A percentile compares a stretch with the other conserved stretches of the same genome.
Evolutionary conservation across 1,140 invertebrate genomes (phyloP).

Genomic region (Drosophila auraria): DNA sequence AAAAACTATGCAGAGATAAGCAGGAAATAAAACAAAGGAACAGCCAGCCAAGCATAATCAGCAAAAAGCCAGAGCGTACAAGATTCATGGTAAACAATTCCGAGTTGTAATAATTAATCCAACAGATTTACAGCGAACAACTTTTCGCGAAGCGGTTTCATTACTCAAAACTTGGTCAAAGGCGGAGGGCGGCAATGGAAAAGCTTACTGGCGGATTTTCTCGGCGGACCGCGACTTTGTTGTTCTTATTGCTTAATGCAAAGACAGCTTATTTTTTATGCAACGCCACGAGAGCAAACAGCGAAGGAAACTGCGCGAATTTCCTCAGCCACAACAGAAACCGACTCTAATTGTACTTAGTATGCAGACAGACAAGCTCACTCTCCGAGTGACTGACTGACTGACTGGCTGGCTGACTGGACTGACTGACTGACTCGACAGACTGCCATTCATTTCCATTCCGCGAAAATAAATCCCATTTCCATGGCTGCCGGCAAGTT

Average conservation of each 20-base stretch:
- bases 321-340: constrained; percentile 28
- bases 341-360: constrained; percentile 73
- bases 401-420: constrained; percentile 37
- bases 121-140: constrained; percentile 74
- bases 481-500: constrained; percentile 49
- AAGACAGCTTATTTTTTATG: constrained; percentile 71
- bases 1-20: constrained; percentile 40
- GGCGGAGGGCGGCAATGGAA: neutral
- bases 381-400: constrained; percentile 19
- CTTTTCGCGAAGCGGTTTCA: constrained; percentile 64
- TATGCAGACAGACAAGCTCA: constrained; percentile 51
- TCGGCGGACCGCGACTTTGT: constrained; percentile 55
- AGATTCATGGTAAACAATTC: constrained; percentile 77
- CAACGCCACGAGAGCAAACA: constrained; percentile 69
- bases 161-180: constrained; percentile 65
- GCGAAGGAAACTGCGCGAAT: constrained; percentile 35
- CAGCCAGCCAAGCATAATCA: constrained; percentile 45
- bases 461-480: constrained; percentile 39
- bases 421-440: constrained; percentile 30
- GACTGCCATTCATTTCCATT: constrained; percentile 60
- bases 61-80: constrained; percentile 38
- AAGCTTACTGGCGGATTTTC: constrained; percentile 29
- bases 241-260: constrained; percentile 59
- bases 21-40: constrained; percentile 38
- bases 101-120: constrained; percentile 83